Conservation (phyloP, 2,888 invertebrate genomes). For the Empis stercorea region DNA sequence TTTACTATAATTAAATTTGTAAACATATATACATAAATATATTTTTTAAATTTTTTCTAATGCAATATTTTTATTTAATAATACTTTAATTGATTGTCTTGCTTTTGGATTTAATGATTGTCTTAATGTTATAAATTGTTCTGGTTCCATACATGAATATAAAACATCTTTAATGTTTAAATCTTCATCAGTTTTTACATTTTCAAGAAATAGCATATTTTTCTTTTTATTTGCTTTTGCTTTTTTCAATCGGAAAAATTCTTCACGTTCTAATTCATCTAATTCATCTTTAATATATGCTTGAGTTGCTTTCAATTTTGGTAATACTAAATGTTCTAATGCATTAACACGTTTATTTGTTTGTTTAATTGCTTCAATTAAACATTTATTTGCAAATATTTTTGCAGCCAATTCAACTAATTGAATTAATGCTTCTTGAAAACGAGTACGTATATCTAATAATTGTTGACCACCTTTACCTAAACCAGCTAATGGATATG, state of each 20-base stretch:
- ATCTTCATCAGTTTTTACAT: too few relatives aligned
- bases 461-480: slow-evolving; percentile 24
- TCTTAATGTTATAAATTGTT: too few relatives aligned
- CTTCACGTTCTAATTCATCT: slow-evolving; percentile 28
- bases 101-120: too few relatives aligned
- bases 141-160: too few relatives aligned
- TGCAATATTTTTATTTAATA: too few relatives aligned
- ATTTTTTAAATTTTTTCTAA: too few relatives aligned
- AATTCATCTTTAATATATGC: slow-evolving; percentile 22
- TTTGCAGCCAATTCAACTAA: slow-evolving; percentile 20
- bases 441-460: slow-evolving; percentile 17
- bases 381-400: slow-evolving; percentile 16
- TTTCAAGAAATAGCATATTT: too few relatives aligned
- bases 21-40: too few relatives aligned
- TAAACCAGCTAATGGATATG: slow-evolving; percentile 22
- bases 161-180: too few relatives aligned
- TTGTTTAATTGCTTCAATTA: slow-evolving; percentile 17
- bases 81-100: too few relatives aligned
- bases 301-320: slow-evolving; percentile 19
- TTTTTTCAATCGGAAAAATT: slow-evolving; percentile 27
- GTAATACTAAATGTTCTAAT: slow-evolving; percentile 23
- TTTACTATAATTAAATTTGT: too few relatives aligned
- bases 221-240: slow-evolving; percentile 26
- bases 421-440: slow-evolving; percentile 14
- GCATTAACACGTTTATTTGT: slow-evolving; percentile 28